A percentile compares a stretch with the other conserved stretches of the same genome.
phyloP scores from a whole-genome alignment of 2,888 invertebrate species.

The Polia nebulosa region DNA sequence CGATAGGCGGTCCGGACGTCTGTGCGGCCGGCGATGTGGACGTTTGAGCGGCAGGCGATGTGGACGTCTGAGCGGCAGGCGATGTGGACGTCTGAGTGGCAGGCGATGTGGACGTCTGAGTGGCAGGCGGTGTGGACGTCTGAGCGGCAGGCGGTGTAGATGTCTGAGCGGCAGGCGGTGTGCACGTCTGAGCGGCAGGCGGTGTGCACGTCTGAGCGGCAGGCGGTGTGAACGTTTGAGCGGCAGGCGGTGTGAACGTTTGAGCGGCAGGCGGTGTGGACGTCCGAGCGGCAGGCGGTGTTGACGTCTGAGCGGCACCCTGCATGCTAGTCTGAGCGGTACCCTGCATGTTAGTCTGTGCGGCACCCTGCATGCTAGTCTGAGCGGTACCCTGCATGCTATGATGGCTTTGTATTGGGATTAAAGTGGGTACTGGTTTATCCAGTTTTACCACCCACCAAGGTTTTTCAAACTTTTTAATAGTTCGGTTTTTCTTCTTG shows the following conservation, averaged over 20 bases:
- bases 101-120: background rate
- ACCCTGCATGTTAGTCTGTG: background rate
- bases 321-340: background rate
- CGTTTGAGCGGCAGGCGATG: too few relatives aligned
- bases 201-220: background rate
- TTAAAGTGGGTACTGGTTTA: constrained; percentile 29
- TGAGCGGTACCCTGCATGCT: background rate
- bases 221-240: background rate
- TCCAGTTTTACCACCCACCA: background rate
- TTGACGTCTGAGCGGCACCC: background rate
- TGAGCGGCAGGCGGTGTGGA: background rate
- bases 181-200: too few relatives aligned
- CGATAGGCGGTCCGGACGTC: too few relatives aligned
- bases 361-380: background rate
- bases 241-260: too few relatives aligned
- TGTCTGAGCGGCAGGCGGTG: background rate
- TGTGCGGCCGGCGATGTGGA: background rate
- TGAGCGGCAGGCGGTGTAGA: too few relatives aligned
- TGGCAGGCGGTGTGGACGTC: background rate
- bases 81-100: background rate
- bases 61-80: background rate
- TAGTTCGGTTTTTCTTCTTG: background rate
- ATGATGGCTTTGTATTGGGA: background rate
- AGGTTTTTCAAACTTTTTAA: background rate
- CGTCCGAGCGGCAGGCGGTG: too few relatives aligned